Conservation (phyloP, 2,888 invertebrate species). For the Andrena fulva region DNA sequence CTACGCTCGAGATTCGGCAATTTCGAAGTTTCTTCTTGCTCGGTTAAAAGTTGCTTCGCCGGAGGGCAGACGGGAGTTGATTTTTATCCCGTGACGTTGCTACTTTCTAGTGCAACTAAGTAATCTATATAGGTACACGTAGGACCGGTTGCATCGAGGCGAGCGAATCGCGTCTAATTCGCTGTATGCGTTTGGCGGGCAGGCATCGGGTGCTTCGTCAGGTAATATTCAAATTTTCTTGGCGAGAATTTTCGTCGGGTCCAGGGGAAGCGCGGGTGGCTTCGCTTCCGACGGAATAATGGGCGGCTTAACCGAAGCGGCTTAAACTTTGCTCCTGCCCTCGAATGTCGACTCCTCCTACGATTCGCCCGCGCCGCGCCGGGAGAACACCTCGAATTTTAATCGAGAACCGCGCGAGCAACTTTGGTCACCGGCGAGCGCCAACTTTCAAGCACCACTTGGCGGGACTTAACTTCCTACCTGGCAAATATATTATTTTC, state of each 20-base stretch:
- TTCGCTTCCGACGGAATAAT: conserved; percentile 60
- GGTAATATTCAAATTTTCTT: conserved; percentile 67
- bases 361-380: not conserved
- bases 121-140: not conserved
- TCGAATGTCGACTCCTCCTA: conserved; percentile 39
- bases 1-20: conserved; percentile 30
- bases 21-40: conserved; percentile 38
- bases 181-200: not conserved
- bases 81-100: not conserved
- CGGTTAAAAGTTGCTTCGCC: conserved; percentile 9
- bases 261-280: conserved; percentile 9
- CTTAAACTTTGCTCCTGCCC: conserved; percentile 55
- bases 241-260: conserved; percentile 61
- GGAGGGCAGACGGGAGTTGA: not conserved
- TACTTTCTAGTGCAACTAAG: not conserved
- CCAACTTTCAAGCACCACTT: conserved; percentile 30
- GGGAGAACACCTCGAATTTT: conserved; percentile 62
- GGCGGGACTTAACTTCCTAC: conserved; percentile 1
- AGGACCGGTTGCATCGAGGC: not conserved
- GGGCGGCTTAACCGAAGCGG: conserved; percentile 64
- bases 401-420: conserved; percentile 54
- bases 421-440: conserved; percentile 31
- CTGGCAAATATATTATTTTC: conserved; percentile 34
- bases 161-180: not conserved
- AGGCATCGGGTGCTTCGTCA: conserved; percentile 2